A percentile compares a stretch with the other conserved stretches of the same genome.
These are phyloP conservation scores for Myotis lucifugus DNA, from an alignment of 2,113 vertebrate species.

Conservation along the genomic window DNA sequence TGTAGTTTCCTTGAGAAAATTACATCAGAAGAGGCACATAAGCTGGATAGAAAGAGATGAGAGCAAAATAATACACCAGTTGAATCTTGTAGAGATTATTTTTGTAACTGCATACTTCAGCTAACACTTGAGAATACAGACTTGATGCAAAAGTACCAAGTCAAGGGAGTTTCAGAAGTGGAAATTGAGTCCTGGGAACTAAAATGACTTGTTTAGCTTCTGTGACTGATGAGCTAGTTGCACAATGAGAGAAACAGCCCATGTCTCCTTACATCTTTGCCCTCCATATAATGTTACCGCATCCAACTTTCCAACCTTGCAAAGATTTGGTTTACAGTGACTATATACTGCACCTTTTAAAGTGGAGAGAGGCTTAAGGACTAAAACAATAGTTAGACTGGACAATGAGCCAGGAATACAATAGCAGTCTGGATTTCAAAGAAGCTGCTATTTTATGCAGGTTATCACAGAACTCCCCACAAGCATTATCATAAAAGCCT, in stretches of 20 bases:
- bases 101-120: background rate
- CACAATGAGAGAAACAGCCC: background rate
- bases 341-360: background rate
- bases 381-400: background rate
- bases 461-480: background rate
- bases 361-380: background rate
- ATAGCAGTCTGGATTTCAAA: background rate
- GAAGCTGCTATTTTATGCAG: background rate
- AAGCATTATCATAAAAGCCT: background rate
- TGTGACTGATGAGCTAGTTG: background rate
- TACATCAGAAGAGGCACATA: slow-evolving; percentile 29
- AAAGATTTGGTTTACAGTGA: background rate
- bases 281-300: background rate
- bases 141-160: background rate
- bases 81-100: background rate
- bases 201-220: background rate
- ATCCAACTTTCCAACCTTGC: background rate
- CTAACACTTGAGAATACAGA: background rate
- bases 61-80: slow-evolving; percentile 5
- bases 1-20: slow-evolving; percentile 48
- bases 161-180: background rate
- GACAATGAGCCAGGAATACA: background rate
- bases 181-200: background rate
- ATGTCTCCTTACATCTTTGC: background rate
- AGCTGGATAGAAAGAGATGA: background rate